Evolutionary conservation across 2,113 vertebrate species (phyloP).

Genomic region (Trogon surrucura): DNA sequence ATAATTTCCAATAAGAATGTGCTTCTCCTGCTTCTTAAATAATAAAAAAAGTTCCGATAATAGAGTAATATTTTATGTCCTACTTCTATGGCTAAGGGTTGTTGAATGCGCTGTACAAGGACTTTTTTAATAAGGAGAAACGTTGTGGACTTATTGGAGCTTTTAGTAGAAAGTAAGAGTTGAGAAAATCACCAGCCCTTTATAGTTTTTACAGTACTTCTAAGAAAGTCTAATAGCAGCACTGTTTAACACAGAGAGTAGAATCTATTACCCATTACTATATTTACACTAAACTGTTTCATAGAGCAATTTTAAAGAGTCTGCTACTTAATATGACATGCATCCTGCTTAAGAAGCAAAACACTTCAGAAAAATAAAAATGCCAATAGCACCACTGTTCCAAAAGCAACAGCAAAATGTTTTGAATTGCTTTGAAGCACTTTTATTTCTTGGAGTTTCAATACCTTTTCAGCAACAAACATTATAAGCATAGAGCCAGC

Average conservation of each 20-base stretch:
- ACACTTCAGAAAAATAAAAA: background rate
- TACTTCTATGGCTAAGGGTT: background rate
- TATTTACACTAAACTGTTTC: background rate
- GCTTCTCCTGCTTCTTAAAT: background rate
- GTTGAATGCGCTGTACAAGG: background rate
- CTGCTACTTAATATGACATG: background rate
- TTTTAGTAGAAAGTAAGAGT: background rate
- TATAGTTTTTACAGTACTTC: background rate
- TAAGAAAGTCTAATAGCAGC: background rate
- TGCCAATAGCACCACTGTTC: background rate
- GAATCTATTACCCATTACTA: background rate
- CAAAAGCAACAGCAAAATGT: background rate
- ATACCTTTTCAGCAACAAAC: background rate
- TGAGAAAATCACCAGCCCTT: background rate
- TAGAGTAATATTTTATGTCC: background rate
- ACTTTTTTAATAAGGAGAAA: background rate
- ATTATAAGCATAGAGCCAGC: background rate
- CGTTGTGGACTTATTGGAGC: background rate
- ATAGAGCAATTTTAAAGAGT: background rate
- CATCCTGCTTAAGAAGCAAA: background rate
- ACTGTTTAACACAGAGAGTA: background rate
- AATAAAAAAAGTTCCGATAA: constrained; percentile 35
- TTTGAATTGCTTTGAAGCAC: background rate
- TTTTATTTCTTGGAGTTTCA: background rate
- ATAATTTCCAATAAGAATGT: background rate